These are phyloP conservation scores for Tragopan temminckii DNA, from an alignment of 2,797 vertebrate species.

Conservation along the genomic window DNA sequence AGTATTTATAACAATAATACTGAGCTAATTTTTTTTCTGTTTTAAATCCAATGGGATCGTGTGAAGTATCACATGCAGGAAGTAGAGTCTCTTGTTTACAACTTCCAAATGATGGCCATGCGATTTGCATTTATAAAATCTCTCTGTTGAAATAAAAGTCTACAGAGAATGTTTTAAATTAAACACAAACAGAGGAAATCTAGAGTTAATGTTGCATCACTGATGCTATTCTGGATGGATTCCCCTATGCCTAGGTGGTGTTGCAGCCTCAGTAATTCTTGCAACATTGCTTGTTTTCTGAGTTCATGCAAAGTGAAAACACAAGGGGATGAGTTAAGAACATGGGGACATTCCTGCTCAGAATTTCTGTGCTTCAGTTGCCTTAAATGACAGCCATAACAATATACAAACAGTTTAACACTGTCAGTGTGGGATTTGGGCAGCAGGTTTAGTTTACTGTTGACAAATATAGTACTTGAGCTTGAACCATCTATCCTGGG, in stretches of 20 bases:
- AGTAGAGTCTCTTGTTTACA: background rate
- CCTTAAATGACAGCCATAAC: constrained; percentile 40
- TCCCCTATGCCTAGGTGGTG: background rate
- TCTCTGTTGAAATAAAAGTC: background rate
- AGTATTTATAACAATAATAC: background rate
- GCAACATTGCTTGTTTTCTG: background rate
- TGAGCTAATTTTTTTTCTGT: background rate
- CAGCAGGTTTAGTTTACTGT: constrained; percentile 46
- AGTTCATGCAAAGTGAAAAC: constrained; percentile 22
- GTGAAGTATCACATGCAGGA: background rate
- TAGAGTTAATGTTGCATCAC: background rate
- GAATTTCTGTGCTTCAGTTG: constrained; percentile 29
- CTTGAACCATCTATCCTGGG: constrained; percentile 51
- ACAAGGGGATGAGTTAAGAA: constrained; percentile 11
- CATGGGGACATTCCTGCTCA: background rate
- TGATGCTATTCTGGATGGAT: background rate
- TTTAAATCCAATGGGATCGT: background rate
- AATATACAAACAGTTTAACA: constrained; percentile 49
- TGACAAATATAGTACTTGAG: constrained; percentile 68
- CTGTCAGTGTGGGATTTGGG: constrained; percentile 51
- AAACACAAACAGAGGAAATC: constrained; percentile 19
- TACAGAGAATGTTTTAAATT: background rate
- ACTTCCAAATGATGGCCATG: background rate
- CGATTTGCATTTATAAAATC: constrained; percentile 2
- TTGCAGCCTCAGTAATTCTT: constrained; percentile 1